Base-by-base conservation (phyloP, 2,797 vertebrate species). In the Megaceryle alcyon region DNA sequence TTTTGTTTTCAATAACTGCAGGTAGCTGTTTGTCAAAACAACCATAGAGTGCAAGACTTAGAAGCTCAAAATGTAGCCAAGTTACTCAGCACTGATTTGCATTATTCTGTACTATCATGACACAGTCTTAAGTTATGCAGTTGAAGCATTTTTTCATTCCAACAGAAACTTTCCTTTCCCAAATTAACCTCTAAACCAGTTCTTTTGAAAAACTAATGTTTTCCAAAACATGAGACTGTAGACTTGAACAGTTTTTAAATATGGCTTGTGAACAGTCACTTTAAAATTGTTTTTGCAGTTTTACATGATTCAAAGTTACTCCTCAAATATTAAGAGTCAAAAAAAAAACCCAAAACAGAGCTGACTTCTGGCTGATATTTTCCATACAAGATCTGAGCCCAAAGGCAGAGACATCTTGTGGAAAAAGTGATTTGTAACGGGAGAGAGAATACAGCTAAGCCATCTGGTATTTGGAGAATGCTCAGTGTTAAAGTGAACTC, bases 381-480 rank as follows among this genome's bases (percentile, higher is more conserved):
- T 94, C 76, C 80, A 72, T 79, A 35, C 43, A 76, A 88, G 46
- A 81, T 49, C 16, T 60, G 35, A 92, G 82, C 70, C 69, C 39
- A 85, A 85, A 91, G 65, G 65, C 79, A 94, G 57, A 86, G 44
- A 78, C 20, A 72, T 48, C 59, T 77, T 61, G 82, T 86, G 80
- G 86, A 94, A 92, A 68, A 90, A 90, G 76, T 92, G 79, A 93
- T 91, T 79, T 92, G 75, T 72, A 75, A 90, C 8, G 35, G 69
- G 54, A 81, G 51, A 41, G 56, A 88, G 77, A 94, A 92, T 25
- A 86, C 31, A 75, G 80, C 80, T 82, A 89, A 93, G 87, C 48
- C 59, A 95, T 82, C 60, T 84, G 89, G 92, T 64, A 95, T 94
- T 66, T 72, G 66, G 56, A 79, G 72, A 94, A 96, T 86, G 80